Base-by-base conservation (phyloP, 2,797 vertebrate genomes). In the Acanthornis magna region DNA sequence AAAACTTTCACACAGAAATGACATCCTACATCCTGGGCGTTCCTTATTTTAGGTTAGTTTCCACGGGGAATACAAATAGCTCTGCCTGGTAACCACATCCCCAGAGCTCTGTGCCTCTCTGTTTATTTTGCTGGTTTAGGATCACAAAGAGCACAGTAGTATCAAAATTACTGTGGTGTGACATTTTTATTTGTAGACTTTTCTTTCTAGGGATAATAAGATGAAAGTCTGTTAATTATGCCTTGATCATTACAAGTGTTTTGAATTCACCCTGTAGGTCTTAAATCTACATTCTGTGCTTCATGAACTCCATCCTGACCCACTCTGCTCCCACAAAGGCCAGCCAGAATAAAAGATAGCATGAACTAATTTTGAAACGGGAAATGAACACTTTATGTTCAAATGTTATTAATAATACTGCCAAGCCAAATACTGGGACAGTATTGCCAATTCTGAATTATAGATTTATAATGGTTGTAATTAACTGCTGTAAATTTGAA, bases 201-300 rank as follows among this genome's bases (percentile, higher is more conserved):
- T 48, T 94, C 91, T 96, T 93, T 91, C 80, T 68, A 40, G 50
- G 51, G 25, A 25, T 93, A 95, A 92, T 97, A 95, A 97, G 95
- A 92, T 57, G 42, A 63, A 92, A 91, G 83, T 78, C 50, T 91
- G 51, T 93, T 97, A 94, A 96, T 88, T 60, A 57, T 15, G 34
- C 73, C 93, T 75, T 72, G 54, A 91, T 96, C 80, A 65, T 91
- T 75, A 25, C 47, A 76, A 85, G 85, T 79, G 81, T 76, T 95
- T 87, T 75, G 45, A 80, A 73, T 87, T 86, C 32, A 45, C 38
- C 54, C 71, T 67, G 27, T 73, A 90, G 75, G 67, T 76, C 84
- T 89, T 92, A 83, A 93, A 47, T 95, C 58, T 58, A 63, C 51
- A 48, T 93, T 50, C 48, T 16, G 16, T 89, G 83, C 86, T 55